Base-by-base conservation (phyloP, 2,888 invertebrate genomes). In the Drosophila siamana region DNA sequence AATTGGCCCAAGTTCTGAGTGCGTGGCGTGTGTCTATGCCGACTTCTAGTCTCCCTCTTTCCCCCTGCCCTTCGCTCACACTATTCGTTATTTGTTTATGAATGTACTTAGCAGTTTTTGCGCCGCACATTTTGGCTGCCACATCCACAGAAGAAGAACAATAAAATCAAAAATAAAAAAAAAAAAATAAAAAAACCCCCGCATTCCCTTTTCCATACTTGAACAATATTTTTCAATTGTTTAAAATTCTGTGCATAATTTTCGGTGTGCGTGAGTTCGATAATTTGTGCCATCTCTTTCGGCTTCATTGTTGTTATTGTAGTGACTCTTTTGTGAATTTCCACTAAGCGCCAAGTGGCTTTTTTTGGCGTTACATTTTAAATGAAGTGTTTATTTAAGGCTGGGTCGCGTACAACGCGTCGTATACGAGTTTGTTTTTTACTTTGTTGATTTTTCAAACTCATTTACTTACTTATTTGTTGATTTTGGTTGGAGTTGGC, bases 331-430 rank as follows among this genome's bases (percentile, higher is more conserved):
- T 66, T 55, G 69, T 68, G 67, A 68, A 50, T 65, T 69, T 70
- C 70, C 59, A 71, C 69, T 69, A 60, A 69, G 79, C 78, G 77
- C 71, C 82, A 75, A 75, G 60, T 66, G 61, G 19, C 63, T 62
- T 71, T 74, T 65, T 86, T 69, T 71, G 70, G 78, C 74, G 81
- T 72, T 82, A 87, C 85, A 82, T 87, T 87, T 87, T 70, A 85
- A 87, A 82, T 82, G 8, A 74, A 72, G 74, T 82, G 86, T 85
- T 87, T 78, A 59, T 67, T 81, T 81, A 72, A 68, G 76, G 64
- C 51, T 44, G 46, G 60, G 63, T 43, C 33, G 24, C 22, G 41
- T 41, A 43, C 41, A 46, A 30, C 47, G 19, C 43, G 43, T 16
- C 9, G 19, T 64, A 5, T 54, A 19, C 30, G n/a, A 43, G 41